These are phyloP conservation scores for Ovis aries DNA, from an alignment of 2,113 vertebrate genomes.

Conservation along the genomic window DNA sequence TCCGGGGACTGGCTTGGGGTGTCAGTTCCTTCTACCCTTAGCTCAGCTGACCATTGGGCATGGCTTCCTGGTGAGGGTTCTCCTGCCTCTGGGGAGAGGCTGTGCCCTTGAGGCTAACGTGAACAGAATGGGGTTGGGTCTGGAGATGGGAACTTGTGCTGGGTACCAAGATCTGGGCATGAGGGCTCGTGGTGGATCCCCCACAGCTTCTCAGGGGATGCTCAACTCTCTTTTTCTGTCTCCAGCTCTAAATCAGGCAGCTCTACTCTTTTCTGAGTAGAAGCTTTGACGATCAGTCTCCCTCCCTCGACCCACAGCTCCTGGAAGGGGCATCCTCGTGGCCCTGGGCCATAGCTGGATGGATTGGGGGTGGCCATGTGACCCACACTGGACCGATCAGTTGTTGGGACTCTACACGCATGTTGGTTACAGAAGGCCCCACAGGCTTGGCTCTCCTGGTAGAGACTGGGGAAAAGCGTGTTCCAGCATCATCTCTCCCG, in stretches of 20 bases:
- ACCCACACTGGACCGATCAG: neutral
- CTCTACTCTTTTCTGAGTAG: neutral
- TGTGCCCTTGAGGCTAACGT: neutral
- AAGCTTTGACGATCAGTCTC: neutral
- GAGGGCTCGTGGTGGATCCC: neutral
- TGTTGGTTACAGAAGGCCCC: neutral
- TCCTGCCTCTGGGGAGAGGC: neutral
- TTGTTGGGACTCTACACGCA: too few relatives aligned
- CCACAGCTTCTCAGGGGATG: neutral
- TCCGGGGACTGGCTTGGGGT: neutral
- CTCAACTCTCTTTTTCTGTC: neutral
- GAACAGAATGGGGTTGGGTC: neutral
- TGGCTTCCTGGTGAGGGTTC: neutral
- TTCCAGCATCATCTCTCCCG: neutral
- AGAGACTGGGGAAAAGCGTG: neutral
- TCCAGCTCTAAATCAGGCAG: neutral
- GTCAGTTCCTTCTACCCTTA: neutral
- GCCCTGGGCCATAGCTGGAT: neutral
- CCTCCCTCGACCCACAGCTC: neutral
- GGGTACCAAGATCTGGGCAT: neutral
- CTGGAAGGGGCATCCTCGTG: neutral
- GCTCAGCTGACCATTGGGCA: neutral
- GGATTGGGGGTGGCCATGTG: neutral
- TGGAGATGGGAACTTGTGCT: neutral
- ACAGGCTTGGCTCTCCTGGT: neutral